Evolutionary conservation across 30 jellyfish, hydroid and myxozoan species (phyloP).

Genomic region (Turritopsis dohrnii): DNA sequence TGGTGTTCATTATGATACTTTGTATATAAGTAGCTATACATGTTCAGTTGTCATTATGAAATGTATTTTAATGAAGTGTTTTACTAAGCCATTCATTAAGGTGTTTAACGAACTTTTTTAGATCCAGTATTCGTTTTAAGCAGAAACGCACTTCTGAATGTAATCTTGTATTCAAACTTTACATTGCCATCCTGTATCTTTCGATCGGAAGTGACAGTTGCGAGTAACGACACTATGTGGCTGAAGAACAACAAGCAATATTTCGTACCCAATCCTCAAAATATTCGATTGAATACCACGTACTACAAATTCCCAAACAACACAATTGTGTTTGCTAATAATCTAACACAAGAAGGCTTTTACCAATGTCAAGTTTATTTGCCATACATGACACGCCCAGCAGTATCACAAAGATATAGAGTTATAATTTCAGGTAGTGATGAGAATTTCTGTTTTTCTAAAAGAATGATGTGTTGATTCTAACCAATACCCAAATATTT

Average conservation of each 20-base stretch:
- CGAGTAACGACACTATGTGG: not conserved
- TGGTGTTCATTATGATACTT: no score
- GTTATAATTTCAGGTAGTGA: not conserved
- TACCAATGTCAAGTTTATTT: not conserved
- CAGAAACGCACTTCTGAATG: not conserved
- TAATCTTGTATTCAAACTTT: not conserved
- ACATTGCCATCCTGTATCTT: not conserved
- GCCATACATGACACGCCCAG: not conserved
- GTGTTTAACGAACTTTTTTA: no score
- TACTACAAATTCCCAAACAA: not conserved
- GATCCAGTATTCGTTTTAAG: not conserved
- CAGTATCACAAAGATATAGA: not conserved
- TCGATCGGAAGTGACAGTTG: not conserved
- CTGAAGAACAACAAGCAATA: not conserved
- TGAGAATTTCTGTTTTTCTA: not conserved
- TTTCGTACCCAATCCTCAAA: not conserved
- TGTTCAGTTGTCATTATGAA: no score
- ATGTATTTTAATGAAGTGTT: no score
- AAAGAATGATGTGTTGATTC: no score
- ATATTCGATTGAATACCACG: not conserved
- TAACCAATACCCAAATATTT: no score
- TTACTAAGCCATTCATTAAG: no score
- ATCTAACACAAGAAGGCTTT: not conserved
- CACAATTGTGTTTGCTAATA: not conserved
- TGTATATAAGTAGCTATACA: no score